These are phyloP conservation scores for Onychomys leucogaster DNA, from an alignment of 2,797 vertebrate species.

Conservation along the genomic window DNA sequence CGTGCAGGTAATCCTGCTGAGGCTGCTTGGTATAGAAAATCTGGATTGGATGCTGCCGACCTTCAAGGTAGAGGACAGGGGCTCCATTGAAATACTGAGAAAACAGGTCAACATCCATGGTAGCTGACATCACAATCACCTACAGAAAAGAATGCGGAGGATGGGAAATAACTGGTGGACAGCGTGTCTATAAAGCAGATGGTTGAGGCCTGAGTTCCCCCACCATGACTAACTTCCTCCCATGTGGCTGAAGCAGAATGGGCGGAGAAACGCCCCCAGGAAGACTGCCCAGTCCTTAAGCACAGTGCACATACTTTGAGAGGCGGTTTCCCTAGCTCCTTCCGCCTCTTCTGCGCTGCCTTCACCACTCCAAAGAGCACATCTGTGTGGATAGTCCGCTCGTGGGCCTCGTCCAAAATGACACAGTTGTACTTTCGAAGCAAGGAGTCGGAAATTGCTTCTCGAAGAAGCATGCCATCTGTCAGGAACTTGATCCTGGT, in stretches of 20 bases:
- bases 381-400: conserved; percentile 96
- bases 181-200: background rate
- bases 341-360: conserved; percentile 92
- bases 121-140: conserved; percentile 98
- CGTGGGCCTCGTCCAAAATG: conserved; percentile 97
- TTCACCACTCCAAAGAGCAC: conserved; percentile 98
- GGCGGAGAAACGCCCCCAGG: background rate
- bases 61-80: conserved; percentile 97
- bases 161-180: accelerated
- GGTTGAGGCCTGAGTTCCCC: background rate
- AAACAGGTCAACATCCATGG: conserved; percentile 98
- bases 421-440: conserved; percentile 94
- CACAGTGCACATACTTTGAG: conserved; percentile 89
- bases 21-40: conserved; percentile 95
- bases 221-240: background rate
- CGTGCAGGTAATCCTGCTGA: conserved; percentile 97
- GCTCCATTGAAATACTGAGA: conserved; percentile 96
- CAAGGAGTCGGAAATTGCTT: conserved; percentile 95
- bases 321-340: conserved; percentile 91
- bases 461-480: conserved; percentile 97
- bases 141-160: conserved; percentile 63
- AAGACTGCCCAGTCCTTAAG: accelerated
- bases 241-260: background rate
- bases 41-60: conserved; percentile 97
- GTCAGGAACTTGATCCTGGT: conserved; percentile 97